Evolutionary conservation across 1,140 invertebrate genomes (phyloP).

Genomic region (Lucilia sericata): DNA sequence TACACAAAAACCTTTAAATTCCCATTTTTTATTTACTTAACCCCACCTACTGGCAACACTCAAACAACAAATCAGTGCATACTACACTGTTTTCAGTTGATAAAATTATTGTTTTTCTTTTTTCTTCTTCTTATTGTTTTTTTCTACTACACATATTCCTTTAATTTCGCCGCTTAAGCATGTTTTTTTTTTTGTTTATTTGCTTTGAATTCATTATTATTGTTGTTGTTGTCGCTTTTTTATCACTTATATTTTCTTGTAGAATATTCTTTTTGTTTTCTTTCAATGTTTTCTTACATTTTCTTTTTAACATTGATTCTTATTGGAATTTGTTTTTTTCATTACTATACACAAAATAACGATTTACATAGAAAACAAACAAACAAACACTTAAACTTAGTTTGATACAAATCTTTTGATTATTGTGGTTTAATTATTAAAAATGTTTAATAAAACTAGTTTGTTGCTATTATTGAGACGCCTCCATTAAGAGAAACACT

Average conservation of each 20-base stretch:
- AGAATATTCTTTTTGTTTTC: not conserved
- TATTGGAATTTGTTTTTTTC: not conserved
- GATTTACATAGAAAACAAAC: not conserved
- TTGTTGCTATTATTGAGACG: not conserved
- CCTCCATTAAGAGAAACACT: not conserved
- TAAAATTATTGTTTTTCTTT: not conserved
- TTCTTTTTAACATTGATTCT: not conserved
- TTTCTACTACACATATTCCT: not conserved
- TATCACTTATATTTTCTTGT: not conserved
- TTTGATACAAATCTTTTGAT: too few relatives aligned
- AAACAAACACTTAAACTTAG: not conserved
- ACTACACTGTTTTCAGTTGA: too few relatives aligned
- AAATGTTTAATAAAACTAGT: not conserved
- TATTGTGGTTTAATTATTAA: too few relatives aligned
- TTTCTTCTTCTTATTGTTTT: not conserved
- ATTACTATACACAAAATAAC: not conserved
- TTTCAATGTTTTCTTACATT: not conserved
- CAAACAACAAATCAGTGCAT: too few relatives aligned
- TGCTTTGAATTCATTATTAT: not conserved
- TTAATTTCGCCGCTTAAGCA: constrained; percentile 25
- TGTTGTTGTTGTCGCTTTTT: too few relatives aligned
- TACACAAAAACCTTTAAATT: too few relatives aligned
- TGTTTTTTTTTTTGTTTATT: not conserved
- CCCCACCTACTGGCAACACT: too few relatives aligned
- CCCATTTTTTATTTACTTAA: too few relatives aligned